Percentiles rank a stretch among this genome's conserved stretches.
These are phyloP conservation scores for Radopholus similis DNA, from an alignment of 1,140 invertebrate genomes.

Conservation along the genomic window DNA sequence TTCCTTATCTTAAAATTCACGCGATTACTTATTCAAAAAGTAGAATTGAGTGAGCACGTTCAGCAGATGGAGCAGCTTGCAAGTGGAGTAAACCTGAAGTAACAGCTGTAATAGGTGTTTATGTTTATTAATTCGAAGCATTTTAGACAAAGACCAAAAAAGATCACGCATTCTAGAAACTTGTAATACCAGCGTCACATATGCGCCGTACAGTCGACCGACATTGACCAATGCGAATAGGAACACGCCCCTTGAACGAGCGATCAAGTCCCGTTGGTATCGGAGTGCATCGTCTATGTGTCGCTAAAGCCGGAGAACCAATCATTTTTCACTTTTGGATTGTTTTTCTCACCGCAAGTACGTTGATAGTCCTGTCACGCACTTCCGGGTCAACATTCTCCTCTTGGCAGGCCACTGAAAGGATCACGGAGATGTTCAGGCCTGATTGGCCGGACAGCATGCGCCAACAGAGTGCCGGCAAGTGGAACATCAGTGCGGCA, in stretches of 20 bases:
- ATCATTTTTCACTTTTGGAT: background rate
- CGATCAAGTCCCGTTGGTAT: constrained; percentile 53
- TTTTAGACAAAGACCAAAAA: no score
- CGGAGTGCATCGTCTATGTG: constrained; percentile 59
- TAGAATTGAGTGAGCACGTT: constrained; percentile 65
- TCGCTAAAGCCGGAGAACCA: constrained; percentile 1
- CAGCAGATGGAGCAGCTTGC: constrained; percentile 64
- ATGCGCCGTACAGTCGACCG: constrained; percentile 40
- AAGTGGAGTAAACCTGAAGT: constrained; percentile 60
- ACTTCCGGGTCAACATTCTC: constrained; percentile 55
- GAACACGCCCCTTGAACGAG: constrained; percentile 46
- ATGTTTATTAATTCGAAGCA: no score
- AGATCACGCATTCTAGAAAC: no score
- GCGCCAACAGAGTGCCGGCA: constrained; percentile 65
- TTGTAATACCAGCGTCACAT: constrained; percentile 27
- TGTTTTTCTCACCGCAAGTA: constrained; percentile 32
- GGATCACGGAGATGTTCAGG: constrained; percentile 54
- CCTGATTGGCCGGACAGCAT: constrained; percentile 63
- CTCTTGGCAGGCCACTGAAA: constrained; percentile 57
- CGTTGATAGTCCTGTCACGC: constrained; percentile 52
- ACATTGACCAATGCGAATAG: constrained; percentile 49
- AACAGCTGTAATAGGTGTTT: no score
- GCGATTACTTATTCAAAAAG: constrained; percentile 62
- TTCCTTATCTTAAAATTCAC: no score
- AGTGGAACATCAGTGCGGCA: constrained; percentile 64